These are phyloP conservation scores for Cephus rjabovi DNA, from an alignment of 2,888 invertebrate genomes.

Conservation along the genomic window DNA sequence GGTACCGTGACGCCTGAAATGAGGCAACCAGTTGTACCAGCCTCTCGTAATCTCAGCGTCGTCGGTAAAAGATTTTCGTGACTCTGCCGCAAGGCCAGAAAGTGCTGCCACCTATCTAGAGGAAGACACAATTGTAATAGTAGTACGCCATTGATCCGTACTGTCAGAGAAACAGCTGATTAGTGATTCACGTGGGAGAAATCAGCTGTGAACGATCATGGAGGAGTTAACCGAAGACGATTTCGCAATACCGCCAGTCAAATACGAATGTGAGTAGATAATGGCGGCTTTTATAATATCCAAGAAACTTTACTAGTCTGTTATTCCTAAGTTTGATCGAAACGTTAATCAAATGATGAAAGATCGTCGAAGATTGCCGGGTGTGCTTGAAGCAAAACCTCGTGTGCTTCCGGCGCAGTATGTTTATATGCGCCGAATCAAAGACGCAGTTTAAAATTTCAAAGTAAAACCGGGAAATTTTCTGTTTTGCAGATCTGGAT, in stretches of 20 bases:
- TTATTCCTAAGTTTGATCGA: not conserved
- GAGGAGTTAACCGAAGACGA: constrained; percentile 72
- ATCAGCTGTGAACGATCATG: constrained; percentile 58
- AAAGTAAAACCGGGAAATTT: constrained; percentile 3
- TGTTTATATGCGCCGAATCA: not conserved
- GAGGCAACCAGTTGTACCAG: not conserved
- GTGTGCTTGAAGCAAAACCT: not conserved
- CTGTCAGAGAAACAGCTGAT: constrained; percentile 62
- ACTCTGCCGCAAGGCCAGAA: constrained; percentile 9
- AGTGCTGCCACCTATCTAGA: constrained; percentile 28
- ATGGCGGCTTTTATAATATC: not conserved
- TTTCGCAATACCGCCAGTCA: constrained; percentile 73
- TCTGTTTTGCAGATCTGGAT: constrained; percentile 83
- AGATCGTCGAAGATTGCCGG: not conserved
- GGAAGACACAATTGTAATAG: constrained; percentile 13
- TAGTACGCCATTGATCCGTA: constrained; percentile 20
- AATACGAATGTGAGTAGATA: constrained; percentile 84
- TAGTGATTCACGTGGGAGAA: constrained; percentile 49
- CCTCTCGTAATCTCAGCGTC: not conserved
- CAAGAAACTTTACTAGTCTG: not conserved
- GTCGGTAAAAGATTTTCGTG: not conserved
- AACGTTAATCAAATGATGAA: not conserved
- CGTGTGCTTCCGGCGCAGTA: not conserved
- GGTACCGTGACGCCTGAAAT: not conserved
- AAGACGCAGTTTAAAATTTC: not conserved